Conservation (phyloP, 2,888 invertebrate species). For the Mantis religiosa region DNA sequence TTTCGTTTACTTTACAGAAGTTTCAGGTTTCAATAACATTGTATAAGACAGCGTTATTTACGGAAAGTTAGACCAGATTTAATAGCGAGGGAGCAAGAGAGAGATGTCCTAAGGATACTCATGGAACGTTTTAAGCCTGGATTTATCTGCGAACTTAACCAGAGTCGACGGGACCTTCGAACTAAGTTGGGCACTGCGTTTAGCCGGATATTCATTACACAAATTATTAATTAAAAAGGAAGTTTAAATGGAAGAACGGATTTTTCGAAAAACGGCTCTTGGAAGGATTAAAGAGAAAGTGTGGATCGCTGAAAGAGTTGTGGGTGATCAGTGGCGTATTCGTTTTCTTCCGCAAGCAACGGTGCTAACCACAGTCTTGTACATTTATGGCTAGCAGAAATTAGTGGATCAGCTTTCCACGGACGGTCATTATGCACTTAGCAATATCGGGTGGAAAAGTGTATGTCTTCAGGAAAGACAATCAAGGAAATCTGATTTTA, state of each 20-base stretch:
- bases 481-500: too few species aligned
- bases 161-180: neutral
- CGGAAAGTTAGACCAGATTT: neutral
- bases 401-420: too few species aligned
- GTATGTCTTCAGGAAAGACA: too few species aligned
- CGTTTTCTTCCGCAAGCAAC: neutral
- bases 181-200: conserved; percentile 6
- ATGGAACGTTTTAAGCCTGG: conserved; percentile 13
- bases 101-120: neutral
- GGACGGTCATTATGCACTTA: too few species aligned
- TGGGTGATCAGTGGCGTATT: neutral
- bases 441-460: too few species aligned
- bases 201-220: conserved; percentile 20
- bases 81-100: neutral
- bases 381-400: too few species aligned
- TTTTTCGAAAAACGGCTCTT: neutral
- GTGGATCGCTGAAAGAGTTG: neutral
- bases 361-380: neutral
- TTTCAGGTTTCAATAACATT: neutral
- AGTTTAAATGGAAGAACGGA: conserved; percentile 2
- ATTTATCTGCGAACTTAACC: conserved; percentile 19
- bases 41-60: neutral
- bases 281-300: neutral
- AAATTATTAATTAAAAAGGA: conserved; percentile 28
- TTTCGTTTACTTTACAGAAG: neutral